Conservation (phyloP, 2,797 vertebrate species). For the Sebastiscus tertius region DNA sequence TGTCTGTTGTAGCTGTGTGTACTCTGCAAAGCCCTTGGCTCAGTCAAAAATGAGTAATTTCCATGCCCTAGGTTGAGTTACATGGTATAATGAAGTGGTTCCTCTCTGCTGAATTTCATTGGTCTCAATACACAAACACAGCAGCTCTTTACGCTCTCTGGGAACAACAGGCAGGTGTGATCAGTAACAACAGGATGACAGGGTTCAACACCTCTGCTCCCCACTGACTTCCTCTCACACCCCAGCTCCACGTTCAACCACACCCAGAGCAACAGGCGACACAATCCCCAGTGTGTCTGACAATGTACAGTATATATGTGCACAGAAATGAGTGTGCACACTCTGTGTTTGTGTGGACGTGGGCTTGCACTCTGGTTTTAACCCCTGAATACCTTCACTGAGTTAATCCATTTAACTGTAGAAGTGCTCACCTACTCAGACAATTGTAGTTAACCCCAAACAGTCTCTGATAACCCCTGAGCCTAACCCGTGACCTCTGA, state of each 20-base stretch:
- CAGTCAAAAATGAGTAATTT: constrained; percentile 24
- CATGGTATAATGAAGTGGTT: constrained; percentile 40
- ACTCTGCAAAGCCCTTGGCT: background rate
- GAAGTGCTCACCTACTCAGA: constrained; percentile 45
- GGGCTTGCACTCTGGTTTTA: constrained; percentile 35
- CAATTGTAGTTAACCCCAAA: constrained; percentile 66
- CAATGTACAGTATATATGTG: background rate
- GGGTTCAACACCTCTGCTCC: constrained; percentile 78
- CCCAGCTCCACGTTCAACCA: constrained; percentile 49
- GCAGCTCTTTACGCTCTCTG: constrained; percentile 42
- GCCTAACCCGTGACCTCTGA: constrained; percentile 69
- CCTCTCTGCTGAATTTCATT: constrained; percentile 33
- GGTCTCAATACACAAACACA: constrained; percentile 38
- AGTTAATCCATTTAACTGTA: constrained; percentile 54
- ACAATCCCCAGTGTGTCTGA: constrained; percentile 19
- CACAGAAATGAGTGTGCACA: background rate
- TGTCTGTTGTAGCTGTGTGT: constrained; percentile 10
- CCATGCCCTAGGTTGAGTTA: constrained; percentile 24
- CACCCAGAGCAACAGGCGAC: constrained; percentile 55
- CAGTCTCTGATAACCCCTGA: constrained; percentile 72
- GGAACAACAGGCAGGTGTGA: constrained; percentile 82
- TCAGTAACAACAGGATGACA: constrained; percentile 82
- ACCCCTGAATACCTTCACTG: constrained; percentile 53
- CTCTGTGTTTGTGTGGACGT: constrained; percentile 2
- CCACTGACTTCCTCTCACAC: constrained; percentile 80